These are phyloP conservation scores for Drosophila meridionalis DNA, from an alignment of 2,888 invertebrate genomes.

Conservation along the genomic window DNA sequence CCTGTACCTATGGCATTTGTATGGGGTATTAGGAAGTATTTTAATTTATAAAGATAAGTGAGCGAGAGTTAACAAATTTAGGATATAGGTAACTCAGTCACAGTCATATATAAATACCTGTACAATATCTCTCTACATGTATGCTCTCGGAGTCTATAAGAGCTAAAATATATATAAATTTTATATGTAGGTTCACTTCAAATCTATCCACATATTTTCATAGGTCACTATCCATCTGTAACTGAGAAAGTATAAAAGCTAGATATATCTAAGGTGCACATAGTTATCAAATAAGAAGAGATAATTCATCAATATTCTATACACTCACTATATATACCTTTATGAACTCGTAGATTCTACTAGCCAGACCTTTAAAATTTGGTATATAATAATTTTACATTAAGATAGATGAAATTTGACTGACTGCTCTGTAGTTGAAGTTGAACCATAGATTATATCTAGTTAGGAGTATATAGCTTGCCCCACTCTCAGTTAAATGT, in stretches of 20 bases:
- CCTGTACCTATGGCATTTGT: constrained; percentile 5
- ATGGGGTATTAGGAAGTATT: not conserved
- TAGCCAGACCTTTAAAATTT: not conserved
- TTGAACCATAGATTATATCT: not conserved
- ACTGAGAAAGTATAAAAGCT: not conserved
- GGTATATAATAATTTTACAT: not conserved
- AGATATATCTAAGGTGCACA: not conserved
- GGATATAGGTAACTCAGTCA: not conserved
- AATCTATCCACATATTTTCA: not conserved
- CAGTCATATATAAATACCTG: not conserved
- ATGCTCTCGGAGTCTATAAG: no score
- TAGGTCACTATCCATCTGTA: not conserved
- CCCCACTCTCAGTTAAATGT: not conserved
- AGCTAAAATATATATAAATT: not conserved
- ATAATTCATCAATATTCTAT: not conserved
- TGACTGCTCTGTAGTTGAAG: not conserved
- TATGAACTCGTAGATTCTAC: not conserved
- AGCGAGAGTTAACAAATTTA: not conserved
- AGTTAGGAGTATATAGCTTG: not conserved
- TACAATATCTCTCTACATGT: no score
- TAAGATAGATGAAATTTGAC: not conserved
- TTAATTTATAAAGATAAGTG: no score
- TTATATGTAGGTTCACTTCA: not conserved
- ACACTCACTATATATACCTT: not conserved
- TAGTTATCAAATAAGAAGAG: not conserved